Conservation (phyloP, 2,113 vertebrate species). For the Petroica traversi region DNA sequence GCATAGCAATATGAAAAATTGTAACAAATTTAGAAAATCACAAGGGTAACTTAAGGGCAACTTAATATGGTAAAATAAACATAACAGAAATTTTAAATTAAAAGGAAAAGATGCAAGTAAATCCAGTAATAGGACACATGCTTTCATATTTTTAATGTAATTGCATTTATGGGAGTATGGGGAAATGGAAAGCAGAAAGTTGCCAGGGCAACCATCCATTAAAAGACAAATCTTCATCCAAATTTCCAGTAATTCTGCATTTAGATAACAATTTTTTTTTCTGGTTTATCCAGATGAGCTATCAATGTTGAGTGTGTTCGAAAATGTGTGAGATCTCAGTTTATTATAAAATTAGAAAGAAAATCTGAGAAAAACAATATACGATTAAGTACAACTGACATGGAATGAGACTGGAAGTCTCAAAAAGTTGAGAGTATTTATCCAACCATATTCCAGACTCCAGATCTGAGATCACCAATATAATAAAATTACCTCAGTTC, state of each 20-base stretch:
- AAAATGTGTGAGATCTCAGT: not conserved
- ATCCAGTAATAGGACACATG: not conserved
- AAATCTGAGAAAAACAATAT: not conserved
- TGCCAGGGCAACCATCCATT: not conserved
- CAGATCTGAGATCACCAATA: not conserved
- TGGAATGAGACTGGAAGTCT: not conserved
- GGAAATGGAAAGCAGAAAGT: not conserved
- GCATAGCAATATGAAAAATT: not conserved
- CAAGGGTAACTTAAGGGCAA: not conserved
- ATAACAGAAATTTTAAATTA: not conserved
- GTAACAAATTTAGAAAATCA: not conserved
- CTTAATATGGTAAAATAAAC: not conserved
- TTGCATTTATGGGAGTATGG: not conserved
- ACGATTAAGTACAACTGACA: not conserved
- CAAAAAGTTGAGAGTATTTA: not conserved
- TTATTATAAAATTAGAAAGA: not conserved
- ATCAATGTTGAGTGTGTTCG: not conserved
- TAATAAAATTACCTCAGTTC: not conserved
- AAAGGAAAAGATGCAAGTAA: not conserved
- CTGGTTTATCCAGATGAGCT: not conserved
- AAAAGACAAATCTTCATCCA: not conserved
- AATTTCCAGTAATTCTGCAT: not conserved
- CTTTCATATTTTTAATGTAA: not conserved
- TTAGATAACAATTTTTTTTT: not conserved
- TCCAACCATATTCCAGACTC: not conserved